Percentiles rank a stretch among this genome's conserved stretches.
These are phyloP conservation scores for Zaprionus africanus DNA, from an alignment of 1,140 invertebrate species.

Conservation along the genomic window DNA sequence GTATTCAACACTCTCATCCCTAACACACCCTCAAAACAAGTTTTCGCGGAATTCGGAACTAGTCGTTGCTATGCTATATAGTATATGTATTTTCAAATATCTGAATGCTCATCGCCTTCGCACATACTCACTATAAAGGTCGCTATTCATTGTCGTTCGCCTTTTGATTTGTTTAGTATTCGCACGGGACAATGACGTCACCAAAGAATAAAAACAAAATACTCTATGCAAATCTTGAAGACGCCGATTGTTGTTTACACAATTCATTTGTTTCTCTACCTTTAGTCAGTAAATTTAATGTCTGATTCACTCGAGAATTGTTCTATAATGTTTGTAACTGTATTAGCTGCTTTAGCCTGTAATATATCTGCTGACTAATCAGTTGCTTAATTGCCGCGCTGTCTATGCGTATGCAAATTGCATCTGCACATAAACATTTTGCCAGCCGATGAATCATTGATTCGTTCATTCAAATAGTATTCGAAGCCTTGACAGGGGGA, in stretches of 20 bases:
- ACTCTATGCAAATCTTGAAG: conserved; percentile 14
- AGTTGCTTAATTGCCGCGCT: conserved; percentile 39
- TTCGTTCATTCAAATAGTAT: conserved; percentile 23
- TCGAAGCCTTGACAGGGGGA: conserved; percentile 20
- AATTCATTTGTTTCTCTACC: conserved; percentile 6
- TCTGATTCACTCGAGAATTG: conserved; percentile 25
- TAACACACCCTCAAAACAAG: conserved; percentile 24
- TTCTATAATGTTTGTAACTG: conserved; percentile 20
- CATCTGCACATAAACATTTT: conserved; percentile 40
- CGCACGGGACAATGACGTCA: conserved; percentile 59
- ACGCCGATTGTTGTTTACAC: conserved; percentile 31
- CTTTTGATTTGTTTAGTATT: conserved; percentile 44
- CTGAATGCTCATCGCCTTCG: conserved; percentile 37
- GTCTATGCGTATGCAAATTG: conserved; percentile 50
- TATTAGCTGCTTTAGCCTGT: not conserved
- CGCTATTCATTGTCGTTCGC: conserved; percentile 50
- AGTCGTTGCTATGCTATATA: conserved; percentile 7
- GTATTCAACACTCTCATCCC: not conserved
- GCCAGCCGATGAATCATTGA: conserved; percentile 48
- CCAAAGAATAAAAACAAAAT: conserved; percentile 39
- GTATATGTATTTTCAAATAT: conserved; percentile 30
- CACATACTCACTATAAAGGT: conserved; percentile 57
- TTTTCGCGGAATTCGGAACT: conserved; percentile 37
- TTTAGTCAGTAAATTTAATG: not conserved
- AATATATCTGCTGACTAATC: conserved; percentile 40